phyloP scores from a whole-genome alignment of 2,113 vertebrate genomes.

The Bubo blakistoni region DNA sequence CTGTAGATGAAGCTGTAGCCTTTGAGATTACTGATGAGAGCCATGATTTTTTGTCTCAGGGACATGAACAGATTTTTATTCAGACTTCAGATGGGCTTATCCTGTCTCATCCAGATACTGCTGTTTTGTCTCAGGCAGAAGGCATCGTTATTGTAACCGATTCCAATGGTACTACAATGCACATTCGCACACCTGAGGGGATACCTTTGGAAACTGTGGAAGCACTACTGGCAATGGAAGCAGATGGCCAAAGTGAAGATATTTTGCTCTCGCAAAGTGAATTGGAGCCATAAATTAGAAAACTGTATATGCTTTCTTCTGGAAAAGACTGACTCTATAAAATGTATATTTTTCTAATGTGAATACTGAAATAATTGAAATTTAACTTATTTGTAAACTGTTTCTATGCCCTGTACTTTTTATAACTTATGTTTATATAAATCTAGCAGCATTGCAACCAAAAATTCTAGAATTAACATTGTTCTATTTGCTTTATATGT shows the following conservation, averaged over 20 bases:
- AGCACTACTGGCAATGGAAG: conserved; percentile 78
- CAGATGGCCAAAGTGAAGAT: conserved; percentile 63
- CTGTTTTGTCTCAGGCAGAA: conserved; percentile 68
- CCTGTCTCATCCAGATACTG: conserved; percentile 72
- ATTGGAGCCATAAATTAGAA: conserved; percentile 29
- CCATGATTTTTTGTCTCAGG: conserved; percentile 63
- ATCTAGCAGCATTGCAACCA: conserved; percentile 13
- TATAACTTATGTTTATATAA: conserved; percentile 23
- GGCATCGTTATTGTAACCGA: conserved; percentile 74
- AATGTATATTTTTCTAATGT: conserved; percentile 77
- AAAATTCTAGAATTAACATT: conserved; percentile 15
- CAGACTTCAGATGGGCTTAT: conserved; percentile 77
- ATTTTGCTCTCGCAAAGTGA: conserved; percentile 52
- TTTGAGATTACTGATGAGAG: conserved; percentile 65
- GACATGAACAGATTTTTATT: conserved; percentile 75
- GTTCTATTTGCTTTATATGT: conserved; percentile 43
- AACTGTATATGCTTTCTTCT: neutral
- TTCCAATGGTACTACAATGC: conserved; percentile 76
- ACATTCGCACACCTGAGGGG: conserved; percentile 72
- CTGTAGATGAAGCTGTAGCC: conserved; percentile 43
- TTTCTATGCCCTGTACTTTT: conserved; percentile 43
- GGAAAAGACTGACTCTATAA: conserved; percentile 12
- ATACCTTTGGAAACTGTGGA: conserved; percentile 78
- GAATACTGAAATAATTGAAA: conserved; percentile 67
- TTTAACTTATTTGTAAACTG: conserved; percentile 77